Percentiles rank a stretch among this genome's conserved stretches.
Evolutionary conservation across 2,113 vertebrate genomes (phyloP).

Genomic region (Osmerus mordax): DNA sequence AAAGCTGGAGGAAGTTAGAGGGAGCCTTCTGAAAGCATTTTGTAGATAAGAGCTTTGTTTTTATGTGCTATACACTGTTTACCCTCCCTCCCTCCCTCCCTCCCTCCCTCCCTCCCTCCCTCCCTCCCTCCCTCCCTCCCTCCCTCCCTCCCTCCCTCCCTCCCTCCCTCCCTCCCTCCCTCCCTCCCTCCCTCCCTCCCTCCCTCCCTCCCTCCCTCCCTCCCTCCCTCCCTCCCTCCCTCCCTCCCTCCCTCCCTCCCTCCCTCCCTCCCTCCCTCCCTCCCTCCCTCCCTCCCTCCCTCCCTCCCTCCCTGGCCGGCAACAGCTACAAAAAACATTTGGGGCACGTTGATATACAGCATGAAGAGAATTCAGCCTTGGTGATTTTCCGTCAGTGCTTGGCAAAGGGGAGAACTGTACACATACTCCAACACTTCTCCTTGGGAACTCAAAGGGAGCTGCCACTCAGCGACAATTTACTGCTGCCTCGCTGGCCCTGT

Average conservation of each 20-base stretch:
- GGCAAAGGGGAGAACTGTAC: neutral
- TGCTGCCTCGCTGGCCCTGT: neutral
- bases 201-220: neutral
- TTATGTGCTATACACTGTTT: neutral
- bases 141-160: too few relatives aligned
- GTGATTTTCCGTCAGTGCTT: conserved; percentile 17
- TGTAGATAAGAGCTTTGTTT: neutral
- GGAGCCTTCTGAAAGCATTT: neutral
- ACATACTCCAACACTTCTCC: conserved; percentile 3
- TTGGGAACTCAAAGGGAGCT: conserved; percentile 14
- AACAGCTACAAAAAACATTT: neutral
- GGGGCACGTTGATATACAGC: conserved; percentile 10
- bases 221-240: too few relatives aligned
- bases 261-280: too few relatives aligned
- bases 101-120: too few relatives aligned
- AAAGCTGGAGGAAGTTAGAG: neutral
- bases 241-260: neutral
- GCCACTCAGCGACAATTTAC: conserved; percentile 24
- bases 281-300: neutral
- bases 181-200: too few relatives aligned
- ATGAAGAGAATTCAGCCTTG: neutral
- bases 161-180: neutral
- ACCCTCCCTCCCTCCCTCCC: too few relatives aligned
- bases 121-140: too few relatives aligned
- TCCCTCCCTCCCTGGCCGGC: neutral